Base-by-base conservation (phyloP, 2,888 invertebrate genomes). In the Cataglyphis albicans region DNA sequence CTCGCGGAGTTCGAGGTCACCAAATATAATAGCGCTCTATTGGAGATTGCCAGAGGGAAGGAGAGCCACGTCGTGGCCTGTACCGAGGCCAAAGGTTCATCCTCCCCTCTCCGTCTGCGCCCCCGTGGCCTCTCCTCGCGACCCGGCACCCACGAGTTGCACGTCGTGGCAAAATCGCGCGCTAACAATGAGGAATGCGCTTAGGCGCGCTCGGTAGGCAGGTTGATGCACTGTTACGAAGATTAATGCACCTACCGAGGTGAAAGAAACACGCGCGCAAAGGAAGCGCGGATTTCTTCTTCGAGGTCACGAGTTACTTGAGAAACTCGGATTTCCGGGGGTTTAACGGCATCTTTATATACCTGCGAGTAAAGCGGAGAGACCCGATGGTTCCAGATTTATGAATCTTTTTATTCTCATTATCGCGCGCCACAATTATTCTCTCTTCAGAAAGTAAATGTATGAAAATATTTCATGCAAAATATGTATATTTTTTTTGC, bases 181-280 rank as follows among this genome's bases (percentile, higher is more conserved):
- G 88, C 87, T 91, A 90, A 91, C 88, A 90, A 90, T 85, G 73
- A 90, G 88, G 87, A 88, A 91, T 89, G 88, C 84, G 85, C 86
- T 82, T 84, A 84, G 87, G 82, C 78, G 86, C 82, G 81, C 85
- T 80, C 29, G 64, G 67, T 72, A 86, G 75, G 84, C 83, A 84
- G 90, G 86, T 87, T 88, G 88, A 88, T 78, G 90, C 90, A 87
- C 87, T 87, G 87, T 84, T 87, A 86, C 88, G 88, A 89, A 89
- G 90, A 91, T 90, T 88, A 91, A 91, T 89, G 89, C 73, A 78
- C 88, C 41, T 76, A 48, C 74, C 38, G 61, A 38, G 63, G 32
- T 15, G 76, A 83, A 82, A 89, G 84, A 86, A 84, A 78, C 73
- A 35, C 21, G 70, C 35, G 72, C 61, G 48, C 59, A 67, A 80